Evolutionary conservation across 2,113 vertebrate species (phyloP).

Genomic region (Parus major): DNA sequence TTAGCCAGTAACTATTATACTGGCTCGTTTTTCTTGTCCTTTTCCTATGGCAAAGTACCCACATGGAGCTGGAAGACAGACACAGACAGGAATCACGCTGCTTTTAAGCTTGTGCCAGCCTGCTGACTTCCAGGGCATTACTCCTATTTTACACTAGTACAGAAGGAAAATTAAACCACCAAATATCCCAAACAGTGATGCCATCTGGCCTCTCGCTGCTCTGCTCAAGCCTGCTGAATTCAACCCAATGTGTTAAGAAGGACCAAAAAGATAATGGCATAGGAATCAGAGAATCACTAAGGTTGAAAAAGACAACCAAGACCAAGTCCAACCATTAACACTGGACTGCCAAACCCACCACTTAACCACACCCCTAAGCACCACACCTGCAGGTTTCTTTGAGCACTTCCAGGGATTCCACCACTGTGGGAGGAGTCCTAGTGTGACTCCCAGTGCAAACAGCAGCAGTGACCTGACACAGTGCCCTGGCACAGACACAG

Average conservation of each 20-base stretch:
- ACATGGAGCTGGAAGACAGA: neutral
- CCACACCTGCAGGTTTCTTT: neutral
- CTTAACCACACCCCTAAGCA: neutral
- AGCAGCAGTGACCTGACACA: neutral
- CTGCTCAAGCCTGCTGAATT: neutral
- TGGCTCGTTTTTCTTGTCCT: neutral
- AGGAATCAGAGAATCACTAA: neutral
- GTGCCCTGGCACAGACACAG: neutral
- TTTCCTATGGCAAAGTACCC: neutral
- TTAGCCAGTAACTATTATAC: neutral
- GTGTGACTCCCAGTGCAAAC: fast-evolving
- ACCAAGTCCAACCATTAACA: neutral
- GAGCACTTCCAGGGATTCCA: neutral
- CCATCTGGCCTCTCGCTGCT: neutral
- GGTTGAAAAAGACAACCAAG: neutral
- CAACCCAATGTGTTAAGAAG: neutral
- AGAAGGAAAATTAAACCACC: neutral
- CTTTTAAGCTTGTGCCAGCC: neutral
- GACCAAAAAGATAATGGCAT: fast-evolving
- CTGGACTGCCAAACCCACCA: neutral
- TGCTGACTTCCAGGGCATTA: neutral
- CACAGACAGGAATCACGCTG: neutral
- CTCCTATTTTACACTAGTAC: neutral
- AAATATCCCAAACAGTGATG: neutral
- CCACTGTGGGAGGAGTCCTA: neutral